These are phyloP conservation scores for Crax fasciolata DNA, from an alignment of 2,797 vertebrate genomes.

Conservation along the genomic window DNA sequence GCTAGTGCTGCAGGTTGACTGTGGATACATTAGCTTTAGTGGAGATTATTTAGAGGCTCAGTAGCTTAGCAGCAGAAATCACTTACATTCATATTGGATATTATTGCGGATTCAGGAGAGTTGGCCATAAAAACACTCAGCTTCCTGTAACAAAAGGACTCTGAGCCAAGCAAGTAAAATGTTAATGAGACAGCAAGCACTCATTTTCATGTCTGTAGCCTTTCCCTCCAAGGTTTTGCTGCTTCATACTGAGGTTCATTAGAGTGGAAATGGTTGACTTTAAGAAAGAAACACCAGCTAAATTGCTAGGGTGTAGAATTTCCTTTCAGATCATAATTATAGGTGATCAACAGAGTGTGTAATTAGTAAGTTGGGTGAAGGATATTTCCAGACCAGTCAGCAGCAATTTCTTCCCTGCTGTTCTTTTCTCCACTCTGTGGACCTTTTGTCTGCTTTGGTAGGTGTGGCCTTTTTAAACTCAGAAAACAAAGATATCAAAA, in stretches of 20 bases:
- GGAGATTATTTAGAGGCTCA: conserved; percentile 61
- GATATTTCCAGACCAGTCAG: conserved; percentile 70
- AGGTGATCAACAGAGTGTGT: conserved; percentile 60
- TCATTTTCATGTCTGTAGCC: conserved; percentile 56
- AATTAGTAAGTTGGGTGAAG: conserved; percentile 70
- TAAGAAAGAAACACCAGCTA: conserved; percentile 48
- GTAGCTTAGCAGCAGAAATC: conserved; percentile 72
- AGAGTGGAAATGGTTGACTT: conserved; percentile 54
- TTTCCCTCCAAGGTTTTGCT: conserved; percentile 52
- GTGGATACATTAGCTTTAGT: conserved; percentile 54
- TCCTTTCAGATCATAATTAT: conserved; percentile 71
- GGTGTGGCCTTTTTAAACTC: neutral
- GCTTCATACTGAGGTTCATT: conserved; percentile 54
- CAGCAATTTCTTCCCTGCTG: conserved; percentile 63
- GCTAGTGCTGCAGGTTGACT: conserved; percentile 27
- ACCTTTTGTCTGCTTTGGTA: conserved; percentile 58
- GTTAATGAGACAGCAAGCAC: conserved; percentile 68
- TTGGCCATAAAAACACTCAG: conserved; percentile 68
- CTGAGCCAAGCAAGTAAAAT: conserved; percentile 71
- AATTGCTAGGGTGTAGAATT: conserved; percentile 38
- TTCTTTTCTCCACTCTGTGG: conserved; percentile 50
- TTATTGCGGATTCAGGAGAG: conserved; percentile 66
- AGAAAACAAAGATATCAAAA: conserved; percentile 28
- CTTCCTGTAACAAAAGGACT: conserved; percentile 73
- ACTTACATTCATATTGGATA: conserved; percentile 57